Conservation (phyloP, 1,140 invertebrate species). For the Dendrolimus kikuchii region DNA sequence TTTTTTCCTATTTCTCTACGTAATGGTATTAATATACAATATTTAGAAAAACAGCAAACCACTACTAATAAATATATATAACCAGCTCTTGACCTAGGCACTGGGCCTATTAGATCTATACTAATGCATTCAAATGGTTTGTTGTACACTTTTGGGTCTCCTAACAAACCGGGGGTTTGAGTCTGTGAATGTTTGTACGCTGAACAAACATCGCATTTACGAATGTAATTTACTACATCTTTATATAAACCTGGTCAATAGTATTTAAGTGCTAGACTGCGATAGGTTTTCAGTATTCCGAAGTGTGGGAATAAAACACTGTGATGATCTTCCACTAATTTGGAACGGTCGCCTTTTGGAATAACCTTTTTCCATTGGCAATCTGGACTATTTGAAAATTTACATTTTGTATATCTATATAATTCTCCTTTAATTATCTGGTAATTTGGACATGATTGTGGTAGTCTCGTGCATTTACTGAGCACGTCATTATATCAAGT, state of each 20-base stretch:
- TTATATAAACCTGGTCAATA: conserved; percentile 10
- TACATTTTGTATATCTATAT: background rate
- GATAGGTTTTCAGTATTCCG: conserved; percentile 9
- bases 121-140: too few relatives aligned
- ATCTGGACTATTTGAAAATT: background rate
- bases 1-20: too few relatives aligned
- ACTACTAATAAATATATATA: conserved; percentile 24
- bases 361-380: conserved; percentile 1
- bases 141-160: conserved; percentile 17
- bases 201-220: conserved; percentile 12
- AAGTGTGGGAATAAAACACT: conserved; percentile 6
- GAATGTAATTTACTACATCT: conserved; percentile 11
- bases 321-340: conserved; percentile 5
- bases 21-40: conserved; percentile 19
- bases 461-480: conserved; percentile 2
- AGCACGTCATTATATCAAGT: conserved; percentile 16
- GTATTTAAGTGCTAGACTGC: conserved; percentile 8
- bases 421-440: conserved; percentile 8
- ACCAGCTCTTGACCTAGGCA: conserved; percentile 18
- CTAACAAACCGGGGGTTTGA: conserved; percentile 16
- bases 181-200: conserved; percentile 14
- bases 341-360: conserved; percentile 3
- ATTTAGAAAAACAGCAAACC: conserved; percentile 24
- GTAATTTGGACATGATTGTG: conserved; percentile 2
- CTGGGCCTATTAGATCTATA: conserved; percentile 21